Conservation (phyloP, 2,797 vertebrate genomes). For the Eospalax fontanierii region DNA sequence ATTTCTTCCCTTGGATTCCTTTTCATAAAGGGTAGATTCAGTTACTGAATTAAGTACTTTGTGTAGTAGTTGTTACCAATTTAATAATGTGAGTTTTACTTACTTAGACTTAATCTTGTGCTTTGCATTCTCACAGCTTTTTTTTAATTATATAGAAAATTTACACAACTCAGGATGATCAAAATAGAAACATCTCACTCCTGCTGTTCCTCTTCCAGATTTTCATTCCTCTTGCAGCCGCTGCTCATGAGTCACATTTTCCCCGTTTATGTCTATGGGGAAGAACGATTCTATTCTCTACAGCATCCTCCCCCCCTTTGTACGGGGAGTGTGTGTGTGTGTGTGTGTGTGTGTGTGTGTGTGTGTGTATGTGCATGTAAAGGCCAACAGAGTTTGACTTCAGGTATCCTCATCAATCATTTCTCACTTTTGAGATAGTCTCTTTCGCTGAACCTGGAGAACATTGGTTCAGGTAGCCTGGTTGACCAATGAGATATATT, state of each 20-base stretch:
- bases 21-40: neutral
- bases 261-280: neutral
- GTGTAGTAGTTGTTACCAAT: neutral
- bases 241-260: neutral
- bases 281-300: neutral
- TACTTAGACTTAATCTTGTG: neutral
- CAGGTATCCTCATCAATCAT: too few species aligned
- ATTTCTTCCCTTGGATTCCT: neutral
- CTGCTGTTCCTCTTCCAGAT: neutral
- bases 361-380: too few species aligned
- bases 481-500: neutral
- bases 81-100: neutral
- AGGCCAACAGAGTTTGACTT: neutral
- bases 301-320: neutral
- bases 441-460: neutral
- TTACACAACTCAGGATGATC: constrained; percentile 4
- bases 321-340: neutral
- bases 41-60: constrained; percentile 8
- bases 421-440: neutral
- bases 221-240: too few species aligned
- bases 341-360: neutral
- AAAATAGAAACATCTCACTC: neutral
- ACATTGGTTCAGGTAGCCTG: too few species aligned
- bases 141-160: constrained; percentile 24
- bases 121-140: neutral